Evolutionary conservation across 2,888 invertebrate species (phyloP).

Genomic region (Onchidella celtica): DNA sequence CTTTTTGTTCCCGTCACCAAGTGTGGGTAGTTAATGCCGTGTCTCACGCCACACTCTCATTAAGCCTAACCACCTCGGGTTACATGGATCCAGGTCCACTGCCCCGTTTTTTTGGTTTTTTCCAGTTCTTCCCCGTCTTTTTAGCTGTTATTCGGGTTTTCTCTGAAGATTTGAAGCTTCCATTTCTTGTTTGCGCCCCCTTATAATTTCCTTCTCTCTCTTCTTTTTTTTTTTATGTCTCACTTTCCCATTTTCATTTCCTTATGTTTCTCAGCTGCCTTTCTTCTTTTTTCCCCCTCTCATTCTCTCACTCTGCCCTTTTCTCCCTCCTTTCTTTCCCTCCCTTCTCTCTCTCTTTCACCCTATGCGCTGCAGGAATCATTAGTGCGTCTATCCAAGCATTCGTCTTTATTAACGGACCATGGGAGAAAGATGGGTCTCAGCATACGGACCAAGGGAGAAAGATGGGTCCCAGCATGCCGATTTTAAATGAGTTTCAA

Average conservation of each 20-base stretch:
- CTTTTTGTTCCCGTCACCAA: background rate
- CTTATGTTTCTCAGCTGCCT: background rate
- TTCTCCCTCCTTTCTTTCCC: background rate
- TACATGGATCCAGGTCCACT: background rate
- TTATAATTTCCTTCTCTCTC: conserved; percentile 10
- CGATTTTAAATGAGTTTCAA: background rate
- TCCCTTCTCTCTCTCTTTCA: conserved; percentile 3
- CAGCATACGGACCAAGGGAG: background rate
- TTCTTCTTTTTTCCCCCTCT: conserved; percentile 4
- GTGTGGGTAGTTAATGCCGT: conserved; percentile 15
- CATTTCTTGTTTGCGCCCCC: background rate
- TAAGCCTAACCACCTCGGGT: conserved; percentile 5
- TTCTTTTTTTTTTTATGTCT: conserved; percentile 9
- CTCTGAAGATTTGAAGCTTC: background rate
- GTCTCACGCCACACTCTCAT: conserved; percentile 36
- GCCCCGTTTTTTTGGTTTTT: background rate
- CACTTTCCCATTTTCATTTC: background rate
- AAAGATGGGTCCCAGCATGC: background rate
- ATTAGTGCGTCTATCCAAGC: background rate
- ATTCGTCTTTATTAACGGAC: background rate
- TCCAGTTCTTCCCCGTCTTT: background rate
- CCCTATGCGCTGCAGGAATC: background rate
- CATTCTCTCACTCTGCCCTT: conserved; percentile 7
- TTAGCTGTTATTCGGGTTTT: background rate
- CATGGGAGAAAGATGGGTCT: too few species aligned